phyloP scores from a whole-genome alignment of 2,113 vertebrate species.

The Eulemur rufifrons region DNA sequence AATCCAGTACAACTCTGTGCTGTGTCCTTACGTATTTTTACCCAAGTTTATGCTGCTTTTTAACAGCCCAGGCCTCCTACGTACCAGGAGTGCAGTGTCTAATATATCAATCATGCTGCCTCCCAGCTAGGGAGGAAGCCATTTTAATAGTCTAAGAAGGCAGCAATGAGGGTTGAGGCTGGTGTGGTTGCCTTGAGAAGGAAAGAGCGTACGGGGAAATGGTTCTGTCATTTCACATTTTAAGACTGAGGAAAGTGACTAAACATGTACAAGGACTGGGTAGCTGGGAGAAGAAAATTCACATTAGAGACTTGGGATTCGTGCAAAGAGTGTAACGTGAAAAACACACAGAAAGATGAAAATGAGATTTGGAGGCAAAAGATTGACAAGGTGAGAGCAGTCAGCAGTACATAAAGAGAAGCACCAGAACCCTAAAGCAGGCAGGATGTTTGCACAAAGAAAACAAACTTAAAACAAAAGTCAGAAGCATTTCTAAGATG shows the following conservation, averaged over 20 bases:
- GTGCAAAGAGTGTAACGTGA: neutral
- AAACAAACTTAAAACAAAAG: neutral
- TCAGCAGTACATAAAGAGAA: neutral
- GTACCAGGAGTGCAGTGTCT: neutral
- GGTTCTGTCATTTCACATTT: neutral
- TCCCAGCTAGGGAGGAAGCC: neutral
- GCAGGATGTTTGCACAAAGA: neutral
- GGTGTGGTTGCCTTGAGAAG: neutral
- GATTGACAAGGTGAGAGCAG: neutral
- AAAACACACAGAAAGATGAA: neutral
- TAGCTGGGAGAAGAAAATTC: neutral
- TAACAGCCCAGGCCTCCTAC: neutral
- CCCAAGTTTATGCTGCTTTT: neutral
- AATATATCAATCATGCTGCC: neutral
- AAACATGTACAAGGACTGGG: neutral
- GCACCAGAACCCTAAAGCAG: neutral
- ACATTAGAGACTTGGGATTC: neutral
- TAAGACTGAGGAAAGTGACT: neutral
- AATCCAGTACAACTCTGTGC: neutral
- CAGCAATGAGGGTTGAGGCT: neutral
- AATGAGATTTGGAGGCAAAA: neutral
- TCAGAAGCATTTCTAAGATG: neutral
- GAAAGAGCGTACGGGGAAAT: neutral
- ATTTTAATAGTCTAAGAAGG: slow-evolving; percentile 1
- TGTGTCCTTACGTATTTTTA: neutral